Conservation (phyloP, 2,113 vertebrate species). For the Junco hyemalis region DNA sequence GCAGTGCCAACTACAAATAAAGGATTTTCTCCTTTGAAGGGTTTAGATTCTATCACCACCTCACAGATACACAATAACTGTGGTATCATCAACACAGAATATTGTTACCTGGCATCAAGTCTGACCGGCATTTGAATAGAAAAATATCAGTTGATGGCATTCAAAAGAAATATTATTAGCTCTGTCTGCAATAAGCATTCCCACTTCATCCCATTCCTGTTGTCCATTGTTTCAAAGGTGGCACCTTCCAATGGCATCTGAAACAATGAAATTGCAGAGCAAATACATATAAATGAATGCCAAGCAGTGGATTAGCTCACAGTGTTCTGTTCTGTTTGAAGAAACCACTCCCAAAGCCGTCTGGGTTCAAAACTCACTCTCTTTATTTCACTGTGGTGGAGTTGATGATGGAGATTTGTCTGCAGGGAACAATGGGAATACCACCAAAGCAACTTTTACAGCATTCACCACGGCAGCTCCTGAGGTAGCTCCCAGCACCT, state of each 20-base stretch:
- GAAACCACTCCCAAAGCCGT: neutral
- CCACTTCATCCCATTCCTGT: slow-evolving; percentile 41
- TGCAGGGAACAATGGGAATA: slow-evolving; percentile 47
- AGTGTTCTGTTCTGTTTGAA: slow-evolving; percentile 31
- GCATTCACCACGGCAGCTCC: neutral
- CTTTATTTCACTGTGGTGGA: slow-evolving; percentile 49
- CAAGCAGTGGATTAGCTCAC: slow-evolving; percentile 1
- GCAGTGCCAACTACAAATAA: neutral
- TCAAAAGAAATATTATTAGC: slow-evolving; percentile 58
- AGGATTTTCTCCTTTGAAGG: neutral
- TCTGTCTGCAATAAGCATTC: slow-evolving; percentile 55
- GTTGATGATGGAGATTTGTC: slow-evolving; percentile 59
- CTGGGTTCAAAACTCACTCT: slow-evolving; percentile 14
- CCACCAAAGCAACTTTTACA: neutral
- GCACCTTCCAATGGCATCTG: slow-evolving; percentile 45
- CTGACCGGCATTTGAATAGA: neutral
- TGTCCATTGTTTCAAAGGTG: slow-evolving; percentile 66
- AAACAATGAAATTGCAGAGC: slow-evolving; percentile 65
- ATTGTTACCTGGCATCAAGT: neutral
- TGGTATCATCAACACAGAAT: neutral
- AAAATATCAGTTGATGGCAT: slow-evolving; percentile 64
- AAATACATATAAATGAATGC: slow-evolving; percentile 58
- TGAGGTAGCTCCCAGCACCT: slow-evolving; percentile 21
- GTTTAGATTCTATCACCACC: neutral
- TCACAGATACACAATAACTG: neutral